phyloP scores from a whole-genome alignment of 2,113 vertebrate genomes.

The Marmota flaviventris region DNA sequence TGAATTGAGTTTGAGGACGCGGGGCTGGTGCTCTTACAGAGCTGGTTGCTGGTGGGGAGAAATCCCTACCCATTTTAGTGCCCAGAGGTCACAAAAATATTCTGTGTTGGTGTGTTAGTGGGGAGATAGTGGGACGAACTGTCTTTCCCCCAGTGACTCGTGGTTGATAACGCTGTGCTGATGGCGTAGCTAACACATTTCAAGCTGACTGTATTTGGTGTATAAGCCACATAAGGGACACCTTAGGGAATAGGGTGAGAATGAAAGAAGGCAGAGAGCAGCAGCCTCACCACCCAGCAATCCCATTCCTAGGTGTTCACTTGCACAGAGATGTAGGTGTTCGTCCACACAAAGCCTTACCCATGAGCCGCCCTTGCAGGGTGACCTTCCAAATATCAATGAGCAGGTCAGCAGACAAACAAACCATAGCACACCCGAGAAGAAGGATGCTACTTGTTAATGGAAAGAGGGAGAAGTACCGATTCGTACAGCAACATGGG shows the following conservation, averaged over 20 bases:
- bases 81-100: not conserved
- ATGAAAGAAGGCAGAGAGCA: not conserved
- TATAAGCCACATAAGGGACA: not conserved
- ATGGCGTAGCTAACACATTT: not conserved
- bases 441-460: not conserved
- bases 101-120: not conserved
- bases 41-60: not conserved
- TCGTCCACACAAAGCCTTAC: not conserved
- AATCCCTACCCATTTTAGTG: not conserved
- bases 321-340: not conserved
- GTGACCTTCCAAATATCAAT: not conserved
- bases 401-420: not conserved
- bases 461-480: not conserved
- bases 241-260: not conserved
- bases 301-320: too few relatives aligned
- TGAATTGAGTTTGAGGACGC: not conserved
- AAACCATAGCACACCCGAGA: not conserved
- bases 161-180: not conserved
- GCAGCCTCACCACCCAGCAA: rapidly evolving
- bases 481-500: not conserved
- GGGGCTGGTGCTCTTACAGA: not conserved
- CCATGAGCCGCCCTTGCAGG: rapidly evolving
- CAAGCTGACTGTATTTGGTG: too few relatives aligned
- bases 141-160: not conserved
- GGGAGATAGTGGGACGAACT: not conserved